Percentiles rank a stretch among this genome's conserved stretches.
Evolutionary conservation across 2,888 invertebrate genomes (phyloP).

Genomic region (Drosophila conformis): DNA sequence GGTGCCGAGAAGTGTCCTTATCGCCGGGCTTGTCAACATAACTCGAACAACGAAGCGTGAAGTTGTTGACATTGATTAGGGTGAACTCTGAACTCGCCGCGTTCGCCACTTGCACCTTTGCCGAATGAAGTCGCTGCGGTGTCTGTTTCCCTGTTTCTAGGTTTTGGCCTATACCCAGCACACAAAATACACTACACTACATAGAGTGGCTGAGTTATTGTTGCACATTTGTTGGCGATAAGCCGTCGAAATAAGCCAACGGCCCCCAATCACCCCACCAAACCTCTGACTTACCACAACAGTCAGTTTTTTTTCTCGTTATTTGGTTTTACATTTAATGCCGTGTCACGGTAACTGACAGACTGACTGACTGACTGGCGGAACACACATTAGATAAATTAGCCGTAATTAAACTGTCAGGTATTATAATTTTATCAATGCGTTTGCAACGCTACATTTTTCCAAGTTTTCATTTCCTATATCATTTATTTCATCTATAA

Average conservation of each 20-base stretch:
- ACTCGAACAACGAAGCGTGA: constrained; percentile 72
- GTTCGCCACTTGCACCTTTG: constrained; percentile 35
- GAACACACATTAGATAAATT: constrained; percentile 72
- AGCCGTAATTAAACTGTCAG: constrained; percentile 61
- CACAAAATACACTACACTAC: constrained; percentile 19
- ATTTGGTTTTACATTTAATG: constrained; percentile 57
- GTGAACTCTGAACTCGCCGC: constrained; percentile 54
- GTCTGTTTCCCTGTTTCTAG: neutral
- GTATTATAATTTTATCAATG: neutral
- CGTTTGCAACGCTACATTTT: constrained; percentile 12
- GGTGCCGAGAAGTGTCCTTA: constrained; percentile 45
- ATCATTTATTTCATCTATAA: neutral
- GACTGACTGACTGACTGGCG: constrained; percentile 19
- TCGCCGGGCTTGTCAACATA: constrained; percentile 61
- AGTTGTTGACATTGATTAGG: constrained; percentile 78
- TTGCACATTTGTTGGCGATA: constrained; percentile 63
- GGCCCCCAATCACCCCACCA: neutral
- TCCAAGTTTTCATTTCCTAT: neutral
- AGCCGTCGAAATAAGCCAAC: constrained; percentile 45
- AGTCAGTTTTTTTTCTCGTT: constrained; percentile 10
- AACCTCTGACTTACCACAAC: constrained; percentile 15
- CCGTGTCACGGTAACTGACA: constrained; percentile 58
- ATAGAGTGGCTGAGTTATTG: constrained; percentile 44
- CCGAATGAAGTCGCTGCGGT: neutral
- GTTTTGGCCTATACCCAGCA: neutral